These are phyloP conservation scores for Eupithecia pulchellata DNA, from an alignment of 2,888 invertebrate species.

Conservation along the genomic window DNA sequence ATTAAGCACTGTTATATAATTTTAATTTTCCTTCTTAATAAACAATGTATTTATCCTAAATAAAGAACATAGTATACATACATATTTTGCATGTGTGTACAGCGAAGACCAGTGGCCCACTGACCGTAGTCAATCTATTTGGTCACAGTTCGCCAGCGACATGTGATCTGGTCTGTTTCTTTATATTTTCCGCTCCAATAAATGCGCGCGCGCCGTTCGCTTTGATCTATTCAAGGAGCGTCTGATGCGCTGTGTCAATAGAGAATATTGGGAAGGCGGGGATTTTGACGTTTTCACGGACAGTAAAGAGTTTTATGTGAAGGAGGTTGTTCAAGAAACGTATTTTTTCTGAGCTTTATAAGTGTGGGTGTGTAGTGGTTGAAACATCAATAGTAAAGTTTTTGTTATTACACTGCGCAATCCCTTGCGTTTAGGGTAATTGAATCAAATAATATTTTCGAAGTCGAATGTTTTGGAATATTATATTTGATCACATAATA, in stretches of 20 bases:
- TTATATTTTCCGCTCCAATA: conserved; percentile 45
- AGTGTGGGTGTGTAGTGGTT: too few relatives aligned
- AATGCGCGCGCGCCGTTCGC: conserved; percentile 30
- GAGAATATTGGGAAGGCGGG: not conserved
- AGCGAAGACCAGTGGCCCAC: not conserved
- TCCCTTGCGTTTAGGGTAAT: too few relatives aligned
- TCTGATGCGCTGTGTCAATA: conserved; percentile 20
- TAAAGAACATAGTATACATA: too few relatives aligned
- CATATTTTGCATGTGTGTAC: too few relatives aligned
- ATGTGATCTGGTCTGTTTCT: conserved; percentile 44
- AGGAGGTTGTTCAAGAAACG: not conserved
- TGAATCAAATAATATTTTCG: too few relatives aligned
- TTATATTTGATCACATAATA: too few relatives aligned
- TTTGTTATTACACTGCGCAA: too few relatives aligned
- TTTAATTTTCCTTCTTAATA: too few relatives aligned
- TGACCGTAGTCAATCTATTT: conserved; percentile 5
- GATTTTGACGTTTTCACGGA: not conserved
- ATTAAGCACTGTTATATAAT: too few relatives aligned
- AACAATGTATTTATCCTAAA: too few relatives aligned
- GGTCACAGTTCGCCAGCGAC: conserved; percentile 33
- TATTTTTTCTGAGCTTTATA: not conserved
- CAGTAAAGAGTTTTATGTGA: not conserved
- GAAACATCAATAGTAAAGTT: too few relatives aligned
- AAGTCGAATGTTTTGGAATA: too few relatives aligned
- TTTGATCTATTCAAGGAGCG: conserved; percentile 45